A percentile compares a stretch with the other conserved stretches of the same genome.
Evolutionary conservation across 2,113 vertebrate genomes (phyloP).

Genomic region (Poecilia latipinna): DNA sequence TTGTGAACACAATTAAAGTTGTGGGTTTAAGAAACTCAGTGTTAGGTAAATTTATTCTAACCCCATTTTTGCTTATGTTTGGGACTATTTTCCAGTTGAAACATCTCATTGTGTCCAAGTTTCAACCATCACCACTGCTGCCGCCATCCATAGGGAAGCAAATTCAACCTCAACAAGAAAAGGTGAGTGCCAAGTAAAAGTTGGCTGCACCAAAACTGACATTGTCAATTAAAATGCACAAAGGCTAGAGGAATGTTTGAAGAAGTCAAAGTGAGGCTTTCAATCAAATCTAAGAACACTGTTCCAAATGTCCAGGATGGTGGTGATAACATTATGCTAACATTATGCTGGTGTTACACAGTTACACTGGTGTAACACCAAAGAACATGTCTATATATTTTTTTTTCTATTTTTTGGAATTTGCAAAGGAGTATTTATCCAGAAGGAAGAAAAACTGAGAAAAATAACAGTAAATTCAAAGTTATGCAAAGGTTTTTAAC

Average conservation of each 20-base stretch:
- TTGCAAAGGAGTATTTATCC: not conserved
- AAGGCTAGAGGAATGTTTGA: no score
- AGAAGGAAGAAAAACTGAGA: no score
- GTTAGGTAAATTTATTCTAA: not conserved
- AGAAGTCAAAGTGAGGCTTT: no score
- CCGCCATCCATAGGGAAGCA: not conserved
- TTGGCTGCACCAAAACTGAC: not conserved
- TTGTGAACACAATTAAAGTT: not conserved
- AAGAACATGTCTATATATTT: not conserved
- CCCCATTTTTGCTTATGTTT: no score
- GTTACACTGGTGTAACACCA: not conserved
- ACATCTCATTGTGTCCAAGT: not conserved
- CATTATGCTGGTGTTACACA: no score
- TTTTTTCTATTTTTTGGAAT: not conserved
- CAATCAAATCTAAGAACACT: no score
- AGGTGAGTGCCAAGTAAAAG: not conserved
- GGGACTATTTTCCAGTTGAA: not conserved
- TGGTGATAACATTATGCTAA: no score
- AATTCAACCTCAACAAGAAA: not conserved
- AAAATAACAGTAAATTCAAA: no score
- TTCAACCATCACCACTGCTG: not conserved
- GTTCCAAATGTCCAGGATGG: no score
- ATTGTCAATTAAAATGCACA: not conserved
- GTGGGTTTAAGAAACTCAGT: not conserved
- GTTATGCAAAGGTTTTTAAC: not conserved